phyloP scores from a whole-genome alignment of 1,140 invertebrate genomes.

The Saccostrea echinata region DNA sequence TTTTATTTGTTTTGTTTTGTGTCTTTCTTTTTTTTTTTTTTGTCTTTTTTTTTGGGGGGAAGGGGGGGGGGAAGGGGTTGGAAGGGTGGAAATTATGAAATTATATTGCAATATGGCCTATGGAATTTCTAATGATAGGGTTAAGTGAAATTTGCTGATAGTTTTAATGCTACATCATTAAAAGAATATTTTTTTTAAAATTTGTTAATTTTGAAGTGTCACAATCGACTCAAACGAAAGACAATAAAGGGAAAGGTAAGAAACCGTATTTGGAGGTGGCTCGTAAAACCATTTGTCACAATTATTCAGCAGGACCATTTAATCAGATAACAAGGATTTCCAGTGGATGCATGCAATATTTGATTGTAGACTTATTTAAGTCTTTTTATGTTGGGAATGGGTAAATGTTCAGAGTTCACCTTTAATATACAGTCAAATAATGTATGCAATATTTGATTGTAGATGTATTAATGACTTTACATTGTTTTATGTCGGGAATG shows the following conservation, averaged over 20 bases:
- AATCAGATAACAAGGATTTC: not conserved
- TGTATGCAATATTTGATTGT: no score
- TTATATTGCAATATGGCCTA: not conserved
- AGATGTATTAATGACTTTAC: no score
- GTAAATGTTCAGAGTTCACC: no score
- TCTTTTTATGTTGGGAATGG: no score
- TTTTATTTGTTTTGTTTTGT: slow-evolving; percentile 1
- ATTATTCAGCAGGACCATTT: not conserved
- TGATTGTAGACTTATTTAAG: not conserved
- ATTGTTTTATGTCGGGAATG: no score
- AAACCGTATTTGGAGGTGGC: slow-evolving; percentile 2
- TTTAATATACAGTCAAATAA: no score
- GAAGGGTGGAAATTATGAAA: no score
- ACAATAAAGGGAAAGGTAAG: slow-evolving; percentile 15
- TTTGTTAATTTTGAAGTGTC: slow-evolving; percentile 15
- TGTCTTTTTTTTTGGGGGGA: no score
- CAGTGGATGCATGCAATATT: not conserved
- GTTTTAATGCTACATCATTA: not conserved
- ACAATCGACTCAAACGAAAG: slow-evolving; percentile 22
- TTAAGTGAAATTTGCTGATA: not conserved
- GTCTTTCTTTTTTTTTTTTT: not conserved
- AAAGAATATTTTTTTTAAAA: not conserved
- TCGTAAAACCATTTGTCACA: not conserved
- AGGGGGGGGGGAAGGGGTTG: no score
- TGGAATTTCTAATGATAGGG: not conserved